Conservation (phyloP, 2,888 invertebrate genomes). For the Arctia plantaginis region DNA sequence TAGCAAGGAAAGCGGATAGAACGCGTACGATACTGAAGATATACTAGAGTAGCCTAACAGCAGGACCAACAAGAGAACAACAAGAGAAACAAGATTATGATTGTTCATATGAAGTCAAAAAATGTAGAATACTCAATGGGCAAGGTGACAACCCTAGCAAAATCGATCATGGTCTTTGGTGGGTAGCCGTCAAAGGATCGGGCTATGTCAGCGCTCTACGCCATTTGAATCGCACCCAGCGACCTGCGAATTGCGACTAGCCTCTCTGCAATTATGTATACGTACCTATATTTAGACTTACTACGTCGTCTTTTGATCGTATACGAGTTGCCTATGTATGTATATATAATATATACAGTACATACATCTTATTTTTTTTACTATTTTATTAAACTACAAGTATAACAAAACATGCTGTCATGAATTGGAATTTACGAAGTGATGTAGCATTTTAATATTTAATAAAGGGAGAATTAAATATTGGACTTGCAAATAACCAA, state of each 20-base stretch:
- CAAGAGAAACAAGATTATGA: neutral
- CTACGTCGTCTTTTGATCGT: neutral
- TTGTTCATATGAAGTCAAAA: neutral
- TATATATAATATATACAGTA: neutral
- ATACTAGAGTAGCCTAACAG: no score
- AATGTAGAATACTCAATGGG: neutral
- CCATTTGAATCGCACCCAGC: constrained; percentile 40
- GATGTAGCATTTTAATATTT: no score
- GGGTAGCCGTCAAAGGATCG: constrained; percentile 37
- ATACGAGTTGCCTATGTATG: neutral
- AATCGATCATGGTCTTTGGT: constrained; percentile 5
- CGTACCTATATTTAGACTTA: neutral
- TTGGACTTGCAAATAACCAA: no score
- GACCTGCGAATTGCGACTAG: constrained; percentile 13
- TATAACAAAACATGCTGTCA: no score
- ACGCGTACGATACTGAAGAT: no score
- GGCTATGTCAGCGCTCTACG: constrained; percentile 26
- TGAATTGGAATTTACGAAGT: no score
- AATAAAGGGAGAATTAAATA: no score
- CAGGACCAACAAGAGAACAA: no score
- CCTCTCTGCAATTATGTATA: neutral
- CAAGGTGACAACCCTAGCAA: constrained; percentile 19
- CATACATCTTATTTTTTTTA: neutral
- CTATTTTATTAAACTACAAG: no score
- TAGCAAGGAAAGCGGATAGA: no score